Evolutionary conservation across 2,888 invertebrate species (phyloP).

Genomic region (Tortrix viridana): DNA sequence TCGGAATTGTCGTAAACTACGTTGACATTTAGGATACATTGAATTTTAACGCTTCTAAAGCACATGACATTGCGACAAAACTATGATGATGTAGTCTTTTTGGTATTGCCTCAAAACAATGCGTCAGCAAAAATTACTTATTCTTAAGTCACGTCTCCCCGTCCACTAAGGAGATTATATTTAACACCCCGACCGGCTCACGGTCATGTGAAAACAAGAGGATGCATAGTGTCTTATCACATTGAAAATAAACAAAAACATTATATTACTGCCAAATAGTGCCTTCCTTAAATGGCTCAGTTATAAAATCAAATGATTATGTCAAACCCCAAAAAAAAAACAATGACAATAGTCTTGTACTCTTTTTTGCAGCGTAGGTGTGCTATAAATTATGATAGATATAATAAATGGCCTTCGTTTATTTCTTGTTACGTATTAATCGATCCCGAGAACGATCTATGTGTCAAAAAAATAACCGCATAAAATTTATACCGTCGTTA

Average conservation of each 20-base stretch:
- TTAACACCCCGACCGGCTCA: constrained; percentile 64
- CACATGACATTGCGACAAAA: not conserved
- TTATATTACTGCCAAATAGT: constrained; percentile 1
- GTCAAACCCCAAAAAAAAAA: constrained; percentile 40
- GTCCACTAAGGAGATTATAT: constrained; percentile 67
- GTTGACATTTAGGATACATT: not conserved
- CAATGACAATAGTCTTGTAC: constrained; percentile 25
- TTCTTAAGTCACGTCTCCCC: constrained; percentile 74
- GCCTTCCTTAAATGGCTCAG: constrained; percentile 13
- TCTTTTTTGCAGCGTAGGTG: constrained; percentile 51
- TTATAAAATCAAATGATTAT: constrained; percentile 40
- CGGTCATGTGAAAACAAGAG: constrained; percentile 61
- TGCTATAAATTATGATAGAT: constrained; percentile 55
- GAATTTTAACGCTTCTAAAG: too few species aligned
- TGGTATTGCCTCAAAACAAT: constrained; percentile 63
- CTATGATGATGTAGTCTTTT: constrained; percentile 38
- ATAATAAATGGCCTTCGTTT: constrained; percentile 55
- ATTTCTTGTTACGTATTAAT: constrained; percentile 60
- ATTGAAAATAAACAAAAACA: constrained; percentile 18
- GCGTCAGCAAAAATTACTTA: constrained; percentile 69
- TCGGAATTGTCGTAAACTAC: constrained; percentile 4
- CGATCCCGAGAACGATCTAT: constrained; percentile 53
- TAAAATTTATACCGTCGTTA: constrained; percentile 48
- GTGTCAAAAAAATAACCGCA: constrained; percentile 56
- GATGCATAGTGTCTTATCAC: constrained; percentile 33